These are phyloP conservation scores for Scortum barcoo DNA, from an alignment of 2,113 vertebrate species.

Conservation along the genomic window DNA sequence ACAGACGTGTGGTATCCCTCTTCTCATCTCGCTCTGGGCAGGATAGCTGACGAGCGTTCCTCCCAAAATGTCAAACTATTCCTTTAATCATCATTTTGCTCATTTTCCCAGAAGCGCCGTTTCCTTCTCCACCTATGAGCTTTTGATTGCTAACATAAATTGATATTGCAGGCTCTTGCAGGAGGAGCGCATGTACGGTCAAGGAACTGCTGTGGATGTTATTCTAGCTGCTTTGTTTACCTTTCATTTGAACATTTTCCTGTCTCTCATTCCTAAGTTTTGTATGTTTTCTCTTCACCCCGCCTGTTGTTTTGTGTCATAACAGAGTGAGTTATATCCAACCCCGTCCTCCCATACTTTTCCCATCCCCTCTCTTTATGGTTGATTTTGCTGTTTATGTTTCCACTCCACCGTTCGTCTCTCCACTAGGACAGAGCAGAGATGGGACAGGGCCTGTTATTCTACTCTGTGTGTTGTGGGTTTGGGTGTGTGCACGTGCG, in stretches of 20 bases:
- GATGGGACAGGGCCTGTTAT: constrained; percentile 59
- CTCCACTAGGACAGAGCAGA: constrained; percentile 31
- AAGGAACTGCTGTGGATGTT: constrained; percentile 78
- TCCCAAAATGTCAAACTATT: constrained; percentile 6
- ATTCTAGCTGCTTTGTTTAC: constrained; percentile 85
- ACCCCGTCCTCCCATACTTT: constrained; percentile 63
- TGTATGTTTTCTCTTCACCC: constrained; percentile 83
- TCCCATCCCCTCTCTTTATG: constrained; percentile 65
- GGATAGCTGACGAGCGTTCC: neutral
- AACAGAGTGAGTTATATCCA: constrained; percentile 80
- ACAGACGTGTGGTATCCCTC: neutral
- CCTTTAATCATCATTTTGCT: constrained; percentile 14
- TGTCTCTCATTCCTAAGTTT: constrained; percentile 81
- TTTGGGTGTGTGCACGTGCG: constrained; percentile 18
- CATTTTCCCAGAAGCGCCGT: constrained; percentile 56
- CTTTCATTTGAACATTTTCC: constrained; percentile 84
- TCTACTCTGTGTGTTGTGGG: constrained; percentile 42
- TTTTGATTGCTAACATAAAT: constrained; percentile 81
- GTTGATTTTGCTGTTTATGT: constrained; percentile 73
- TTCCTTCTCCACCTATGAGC: constrained; percentile 57
- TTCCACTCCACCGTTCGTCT: constrained; percentile 66
- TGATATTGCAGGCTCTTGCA: constrained; percentile 68
- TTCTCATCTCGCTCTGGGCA: constrained; percentile 1
- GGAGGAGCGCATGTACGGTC: constrained; percentile 53
- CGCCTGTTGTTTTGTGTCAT: constrained; percentile 85